Conservation (phyloP, 2,888 invertebrate species). For the Zaprionus bogoriensis region DNA sequence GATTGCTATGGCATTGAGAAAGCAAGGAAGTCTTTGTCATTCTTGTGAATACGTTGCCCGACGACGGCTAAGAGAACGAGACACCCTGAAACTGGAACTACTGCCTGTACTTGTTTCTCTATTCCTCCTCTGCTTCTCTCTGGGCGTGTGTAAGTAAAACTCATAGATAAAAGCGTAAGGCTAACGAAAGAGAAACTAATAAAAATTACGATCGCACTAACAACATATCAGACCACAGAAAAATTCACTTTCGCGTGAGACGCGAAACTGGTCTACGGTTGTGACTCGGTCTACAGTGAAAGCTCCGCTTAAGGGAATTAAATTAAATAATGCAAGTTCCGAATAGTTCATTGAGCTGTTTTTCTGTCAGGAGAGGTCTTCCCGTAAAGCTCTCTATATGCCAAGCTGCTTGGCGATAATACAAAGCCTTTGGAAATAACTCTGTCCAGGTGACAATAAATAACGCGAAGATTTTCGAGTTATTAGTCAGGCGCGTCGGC, state of each 20-base stretch:
- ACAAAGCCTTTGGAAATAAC: no score
- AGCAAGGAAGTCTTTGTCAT: slow-evolving; percentile 59
- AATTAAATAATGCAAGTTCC: not conserved
- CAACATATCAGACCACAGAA: slow-evolving; percentile 50
- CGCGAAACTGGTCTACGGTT: slow-evolving; percentile 76
- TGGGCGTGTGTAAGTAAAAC: slow-evolving; percentile 47
- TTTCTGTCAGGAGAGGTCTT: no score
- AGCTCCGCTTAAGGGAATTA: not conserved
- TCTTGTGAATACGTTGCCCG: slow-evolving; percentile 31
- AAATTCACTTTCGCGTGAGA: slow-evolving; percentile 79
- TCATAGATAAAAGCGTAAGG: not conserved
- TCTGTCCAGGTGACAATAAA: slow-evolving; percentile 35
- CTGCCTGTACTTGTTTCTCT: slow-evolving; percentile 39
- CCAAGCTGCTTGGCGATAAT: no score
- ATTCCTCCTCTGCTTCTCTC: slow-evolving; percentile 47
- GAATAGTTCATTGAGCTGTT: not conserved
- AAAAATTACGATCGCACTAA: slow-evolving; percentile 11
- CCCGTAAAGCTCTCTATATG: no score
- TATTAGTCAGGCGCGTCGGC: slow-evolving; percentile 63
- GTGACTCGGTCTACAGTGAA: not conserved
- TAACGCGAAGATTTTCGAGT: slow-evolving; percentile 25
- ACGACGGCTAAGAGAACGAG: slow-evolving; percentile 25
- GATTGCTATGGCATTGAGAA: slow-evolving; percentile 56
- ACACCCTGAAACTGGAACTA: slow-evolving; percentile 21
- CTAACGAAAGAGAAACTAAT: slow-evolving; percentile 68